Base-by-base conservation (phyloP, 2,888 invertebrate species). In the Dromius quadrimaculatus region DNA sequence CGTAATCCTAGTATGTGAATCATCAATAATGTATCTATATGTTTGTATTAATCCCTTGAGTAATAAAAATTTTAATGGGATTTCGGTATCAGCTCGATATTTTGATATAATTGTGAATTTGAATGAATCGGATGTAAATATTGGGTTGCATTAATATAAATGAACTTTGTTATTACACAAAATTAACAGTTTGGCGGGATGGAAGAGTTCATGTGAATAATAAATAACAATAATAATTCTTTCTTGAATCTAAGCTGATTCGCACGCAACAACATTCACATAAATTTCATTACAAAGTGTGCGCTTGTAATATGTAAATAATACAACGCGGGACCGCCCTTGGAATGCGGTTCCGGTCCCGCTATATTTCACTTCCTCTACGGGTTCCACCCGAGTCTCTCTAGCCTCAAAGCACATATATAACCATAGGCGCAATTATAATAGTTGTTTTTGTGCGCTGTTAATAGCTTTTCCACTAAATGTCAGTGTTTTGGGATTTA, bases 261-360 rank as follows among this genome's bases (percentile, higher is more conserved):
- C 5, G 9, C 32, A 32, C 5, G 32, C 5, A 32, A 32, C 32
- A 32, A 32, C 32, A 32, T 32, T 32, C 32, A 41, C 61, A 61
- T 61, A 61, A 61, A 61, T 61, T 61, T 61, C 36, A 50, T 50
- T 50, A 1, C 19, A 61, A 61, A 34, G 20, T 36, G 36, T 61
- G 22, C 19, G 61, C 61, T 61, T 61, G 61, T 61, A 61, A 61
- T 61, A 61, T 61, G 61, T 61, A 61, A 61, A 61, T 61, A 61
- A 61, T 61, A 61, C 20, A 61, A 28, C 32, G 8, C 11, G 15
- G 15, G 28, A 38, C 23, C 38, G n/a, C 3, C 36, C 61, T 19
- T 13, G 61, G 9, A 17, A 36, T 11, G 19, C 32, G 11, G 11
- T 9, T 9, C 38, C 11, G 36, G n/a, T 9, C 11, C 47, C 15